Base-by-base conservation (phyloP, 2,888 invertebrate genomes). In the Lasiommata megera region DNA sequence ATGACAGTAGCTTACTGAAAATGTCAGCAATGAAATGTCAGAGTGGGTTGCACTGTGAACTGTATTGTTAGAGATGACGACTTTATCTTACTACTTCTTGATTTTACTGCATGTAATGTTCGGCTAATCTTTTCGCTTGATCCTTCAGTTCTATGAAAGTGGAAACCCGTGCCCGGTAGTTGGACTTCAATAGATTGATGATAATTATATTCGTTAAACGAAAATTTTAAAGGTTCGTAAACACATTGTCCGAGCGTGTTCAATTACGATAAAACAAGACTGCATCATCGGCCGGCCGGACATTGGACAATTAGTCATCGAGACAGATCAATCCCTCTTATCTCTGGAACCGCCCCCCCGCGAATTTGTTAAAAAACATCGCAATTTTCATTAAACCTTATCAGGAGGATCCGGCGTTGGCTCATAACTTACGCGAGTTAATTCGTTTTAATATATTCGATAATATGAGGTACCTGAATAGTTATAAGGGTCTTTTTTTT, bases 371-470 rank as follows among this genome's bases (percentile, higher is more conserved):
- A 80, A 82, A 82, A 84, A 85, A 80, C 64, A 74, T 73, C 70
- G 77, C 76, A 80, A 84, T 82, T 86, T 87, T 82, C 87, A 85
- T 88, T 87, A 82, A 77, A 73, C 75, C 79, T 85, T 88, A 87
- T 87, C 88, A 74, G 68, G 64, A 68, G 72, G 71, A 79, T 79
- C 73, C 72, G 71, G 60, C 67, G 70, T 57, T 51, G 63, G 61
- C 73, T 80, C 85, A 79, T 89, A 88, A 86, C 80, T 87, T 85
- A 84, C 76, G 70, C 73, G 71, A 77, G 82, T 84, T 88, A 87
- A 88, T 87, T 83, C 80, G 81, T 82, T 86, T 84, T 86, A 87
- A 88, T 86, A 85, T 85, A 86, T 85, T 81, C 84, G 70, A 65
- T 69, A 34, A 3, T 9, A 11, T 29, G 29, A 14, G 23, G 6